These are phyloP conservation scores for Cassiopea andromeda DNA, from an alignment of 30 jellyfish, hydroid and myxozoan genomes.

Conservation along the genomic window DNA sequence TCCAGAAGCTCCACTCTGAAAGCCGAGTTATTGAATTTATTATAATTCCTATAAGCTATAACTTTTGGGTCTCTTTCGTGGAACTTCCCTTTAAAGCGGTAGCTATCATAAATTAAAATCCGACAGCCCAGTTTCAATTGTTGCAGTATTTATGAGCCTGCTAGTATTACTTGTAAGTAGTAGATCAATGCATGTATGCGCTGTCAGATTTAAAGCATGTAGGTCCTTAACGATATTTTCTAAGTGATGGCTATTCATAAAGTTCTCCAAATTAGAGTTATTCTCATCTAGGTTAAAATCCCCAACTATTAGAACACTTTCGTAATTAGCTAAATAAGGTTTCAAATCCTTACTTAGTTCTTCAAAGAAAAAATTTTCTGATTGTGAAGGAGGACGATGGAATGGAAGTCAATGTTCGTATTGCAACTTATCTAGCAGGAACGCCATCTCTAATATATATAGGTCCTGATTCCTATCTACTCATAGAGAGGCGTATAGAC, in stretches of 20 bases:
- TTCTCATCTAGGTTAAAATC: conserved; percentile 24
- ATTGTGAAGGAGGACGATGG: conserved; percentile 47
- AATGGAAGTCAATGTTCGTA: background rate
- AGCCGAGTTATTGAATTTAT: background rate
- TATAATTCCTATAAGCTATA: conserved; percentile 16
- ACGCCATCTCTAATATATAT: conserved; percentile 20
- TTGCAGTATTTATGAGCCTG: conserved; percentile 26
- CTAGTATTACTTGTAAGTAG: conserved; percentile 1
- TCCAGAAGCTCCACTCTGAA: conserved; percentile 17
- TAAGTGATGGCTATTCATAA: background rate
- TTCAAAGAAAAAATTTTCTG: conserved; percentile 23
- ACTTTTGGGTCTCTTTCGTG: conserved; percentile 30
- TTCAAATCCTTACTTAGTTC: conserved; percentile 1
- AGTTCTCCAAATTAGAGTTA: background rate
- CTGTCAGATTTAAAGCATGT: conserved; percentile 1
- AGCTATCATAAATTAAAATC: conserved; percentile 28
- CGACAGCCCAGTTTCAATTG: conserved; percentile 59
- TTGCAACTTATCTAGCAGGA: conserved; percentile 32
- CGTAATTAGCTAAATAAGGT: background rate
- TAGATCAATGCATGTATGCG: conserved; percentile 30
- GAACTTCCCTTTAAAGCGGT: conserved; percentile 25
- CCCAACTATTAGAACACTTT: background rate
- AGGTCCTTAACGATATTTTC: conserved; percentile 21
- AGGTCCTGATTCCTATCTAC: conserved; percentile 15
- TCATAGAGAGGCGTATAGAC: conserved; percentile 29